phyloP scores from a whole-genome alignment of 2,797 vertebrate genomes.

The Microhierax caerulescens region DNA sequence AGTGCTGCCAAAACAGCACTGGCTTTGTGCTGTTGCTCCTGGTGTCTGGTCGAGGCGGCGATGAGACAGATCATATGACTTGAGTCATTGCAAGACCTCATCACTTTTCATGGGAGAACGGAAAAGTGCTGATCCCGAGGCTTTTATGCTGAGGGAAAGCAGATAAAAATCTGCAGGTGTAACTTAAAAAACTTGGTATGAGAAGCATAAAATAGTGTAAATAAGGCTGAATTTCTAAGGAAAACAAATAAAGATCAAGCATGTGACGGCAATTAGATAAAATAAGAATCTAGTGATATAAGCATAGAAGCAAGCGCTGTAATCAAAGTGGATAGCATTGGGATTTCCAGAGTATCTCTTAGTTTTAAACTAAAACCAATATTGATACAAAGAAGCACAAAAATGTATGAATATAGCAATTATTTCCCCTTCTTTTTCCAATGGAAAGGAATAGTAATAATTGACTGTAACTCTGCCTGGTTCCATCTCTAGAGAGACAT shows the following conservation, averaged over 20 bases:
- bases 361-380: not conserved
- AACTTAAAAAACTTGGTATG: conserved; percentile 72
- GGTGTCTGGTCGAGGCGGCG: conserved; percentile 68
- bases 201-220: conserved; percentile 75
- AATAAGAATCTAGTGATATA: conserved; percentile 16
- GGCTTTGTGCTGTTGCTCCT: conserved; percentile 68
- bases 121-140: conserved; percentile 78
- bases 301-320: not conserved
- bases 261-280: conserved; percentile 4
- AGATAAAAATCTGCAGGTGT: conserved; percentile 86
- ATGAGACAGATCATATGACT: conserved; percentile 80
- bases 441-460: conserved; percentile 39
- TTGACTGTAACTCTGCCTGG: conserved; percentile 12
- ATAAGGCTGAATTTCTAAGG: conserved; percentile 49
- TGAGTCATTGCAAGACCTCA: conserved; percentile 74
- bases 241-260: conserved; percentile 48
- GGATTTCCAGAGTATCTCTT: not conserved
- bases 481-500: conserved; percentile 45
- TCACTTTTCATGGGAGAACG: conserved; percentile 83
- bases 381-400: not conserved
- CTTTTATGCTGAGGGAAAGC: conserved; percentile 78
- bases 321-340: not conserved
- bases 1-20: conserved; percentile 75
- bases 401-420: not conserved
- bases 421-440: not conserved